Base-by-base conservation (phyloP, 2,888 invertebrate genomes). In the Phengaris arion region DNA sequence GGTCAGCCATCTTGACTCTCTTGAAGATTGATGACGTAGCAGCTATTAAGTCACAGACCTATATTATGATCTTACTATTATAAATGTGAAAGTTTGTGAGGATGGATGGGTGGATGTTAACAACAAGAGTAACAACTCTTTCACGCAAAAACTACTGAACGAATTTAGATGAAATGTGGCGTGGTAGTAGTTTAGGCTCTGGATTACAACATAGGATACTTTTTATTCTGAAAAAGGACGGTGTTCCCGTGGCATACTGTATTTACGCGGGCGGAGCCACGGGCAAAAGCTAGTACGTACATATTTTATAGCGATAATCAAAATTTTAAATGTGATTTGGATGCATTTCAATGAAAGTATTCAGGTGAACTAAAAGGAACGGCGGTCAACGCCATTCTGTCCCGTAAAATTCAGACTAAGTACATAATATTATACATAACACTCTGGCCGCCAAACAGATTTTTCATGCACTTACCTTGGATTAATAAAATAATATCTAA, bases 341-440 rank as follows among this genome's bases (percentile, higher is more conserved):
- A 48, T 48, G 6, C 35, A 35, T 4, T 35, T 35, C 35, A 35
- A 51, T 70, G 46, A 70, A 52, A 12, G 45, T 68, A 13, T 70
- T 52, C 51, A 46, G 46, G 12, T 13, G 15, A 52, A 70, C 51
- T 51, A 22, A 46, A 51, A 70, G 10, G 70, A 10, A 70, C 55
- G 55, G 69, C 75, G 57, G 75, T 54, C 75, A 13, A 45, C 70
- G 57, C 69, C 75, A 57, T 75, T 48, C 69, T 75, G 69, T 75
- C 45, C n/a, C 69, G 69, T 55, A 54, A 57, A 75, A 75, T 70
- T 69, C 75, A 69, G 57, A 75, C 69, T 35, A 35, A 35, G 35
- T 35, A 35, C 35, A 35, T 35, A 35, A 3, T 35, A 4, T 35
- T 35, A 35, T 35, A 35, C 48, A 57, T 69, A 69, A 70, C 48